A percentile compares a stretch with the other conserved stretches of the same genome.
These are phyloP conservation scores for Sturnus vulgaris DNA, from an alignment of 2,113 vertebrate species.

Conservation along the genomic window DNA sequence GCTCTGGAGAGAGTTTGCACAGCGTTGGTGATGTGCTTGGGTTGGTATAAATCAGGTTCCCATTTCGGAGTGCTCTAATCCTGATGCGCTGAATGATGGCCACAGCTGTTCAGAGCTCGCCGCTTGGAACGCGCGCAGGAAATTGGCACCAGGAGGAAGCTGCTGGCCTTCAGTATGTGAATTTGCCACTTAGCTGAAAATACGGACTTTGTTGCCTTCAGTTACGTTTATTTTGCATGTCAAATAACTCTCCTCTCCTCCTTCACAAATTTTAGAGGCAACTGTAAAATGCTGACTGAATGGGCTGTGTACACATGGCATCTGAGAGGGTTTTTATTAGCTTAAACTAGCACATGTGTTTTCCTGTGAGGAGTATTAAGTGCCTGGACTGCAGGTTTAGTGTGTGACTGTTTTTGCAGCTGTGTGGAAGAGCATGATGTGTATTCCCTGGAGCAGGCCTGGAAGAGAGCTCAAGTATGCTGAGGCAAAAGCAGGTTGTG, in stretches of 20 bases:
- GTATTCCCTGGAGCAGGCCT: constrained; percentile 53
- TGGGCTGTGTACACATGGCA: not conserved
- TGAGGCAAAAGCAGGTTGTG: constrained; percentile 44
- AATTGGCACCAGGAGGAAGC: not conserved
- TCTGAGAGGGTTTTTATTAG: constrained; percentile 52
- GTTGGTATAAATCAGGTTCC: constrained; percentile 24
- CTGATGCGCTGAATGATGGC: not conserved
- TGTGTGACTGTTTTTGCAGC: constrained; percentile 67
- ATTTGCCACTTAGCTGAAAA: constrained; percentile 25
- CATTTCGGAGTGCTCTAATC: not conserved
- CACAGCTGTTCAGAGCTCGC: not conserved
- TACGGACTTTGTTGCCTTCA: constrained; percentile 2
- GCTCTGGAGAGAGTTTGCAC: not conserved
- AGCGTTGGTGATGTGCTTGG: not conserved
- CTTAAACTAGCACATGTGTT: constrained; percentile 45
- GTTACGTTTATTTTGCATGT: constrained; percentile 36
- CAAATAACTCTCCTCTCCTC: constrained; percentile 1
- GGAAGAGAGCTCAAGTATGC: constrained; percentile 43
- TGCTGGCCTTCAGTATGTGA: not conserved
- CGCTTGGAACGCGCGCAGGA: accelerated
- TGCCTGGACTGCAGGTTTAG: constrained; percentile 61
- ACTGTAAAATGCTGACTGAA: constrained; percentile 43
- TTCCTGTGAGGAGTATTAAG: constrained; percentile 66
- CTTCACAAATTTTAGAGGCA: constrained; percentile 35
- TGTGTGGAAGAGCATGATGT: constrained; percentile 61